phyloP scores from a whole-genome alignment of 2,113 vertebrate species.

The Ciconia stormi region DNA sequence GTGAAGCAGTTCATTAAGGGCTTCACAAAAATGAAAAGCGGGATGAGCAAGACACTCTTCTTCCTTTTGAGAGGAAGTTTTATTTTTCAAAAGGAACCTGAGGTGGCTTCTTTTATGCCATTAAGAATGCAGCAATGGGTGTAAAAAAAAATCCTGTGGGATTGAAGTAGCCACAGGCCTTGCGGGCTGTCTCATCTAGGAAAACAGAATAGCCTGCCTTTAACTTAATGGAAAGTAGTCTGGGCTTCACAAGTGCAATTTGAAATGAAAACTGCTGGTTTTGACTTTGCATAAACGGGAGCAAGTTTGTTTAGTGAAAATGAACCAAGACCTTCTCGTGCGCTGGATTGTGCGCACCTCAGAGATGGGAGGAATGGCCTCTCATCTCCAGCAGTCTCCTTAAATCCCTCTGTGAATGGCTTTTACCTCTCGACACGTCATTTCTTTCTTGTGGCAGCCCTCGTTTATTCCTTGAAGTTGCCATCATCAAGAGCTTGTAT shows the following conservation, averaged over 20 bases:
- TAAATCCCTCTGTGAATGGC: neutral
- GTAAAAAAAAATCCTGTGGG: neutral
- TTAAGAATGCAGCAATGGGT: neutral
- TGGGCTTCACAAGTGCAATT: constrained; percentile 37
- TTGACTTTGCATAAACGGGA: neutral
- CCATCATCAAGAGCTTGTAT: neutral
- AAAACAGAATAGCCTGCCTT: neutral
- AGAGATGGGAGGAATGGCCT: neutral
- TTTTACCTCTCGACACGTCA: neutral
- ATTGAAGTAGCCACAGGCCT: neutral
- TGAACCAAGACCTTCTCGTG: neutral
- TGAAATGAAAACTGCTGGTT: neutral
- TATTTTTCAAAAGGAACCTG: neutral
- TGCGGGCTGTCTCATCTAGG: neutral
- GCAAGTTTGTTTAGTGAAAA: constrained; percentile 2
- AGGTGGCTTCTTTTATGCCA: neutral
- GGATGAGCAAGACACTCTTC: neutral
- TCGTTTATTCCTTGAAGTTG: neutral
- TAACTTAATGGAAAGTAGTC: neutral
- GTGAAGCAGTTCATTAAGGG: too few species aligned
- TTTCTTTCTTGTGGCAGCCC: neutral
- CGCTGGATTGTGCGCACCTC: neutral
- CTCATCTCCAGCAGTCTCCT: neutral
- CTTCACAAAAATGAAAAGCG: neutral
- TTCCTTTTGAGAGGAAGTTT: neutral